These are phyloP conservation scores for Hydrozoanthus gracilis DNA, from an alignment of 92 coral and sea anemone genomes.

Conservation along the genomic window DNA sequence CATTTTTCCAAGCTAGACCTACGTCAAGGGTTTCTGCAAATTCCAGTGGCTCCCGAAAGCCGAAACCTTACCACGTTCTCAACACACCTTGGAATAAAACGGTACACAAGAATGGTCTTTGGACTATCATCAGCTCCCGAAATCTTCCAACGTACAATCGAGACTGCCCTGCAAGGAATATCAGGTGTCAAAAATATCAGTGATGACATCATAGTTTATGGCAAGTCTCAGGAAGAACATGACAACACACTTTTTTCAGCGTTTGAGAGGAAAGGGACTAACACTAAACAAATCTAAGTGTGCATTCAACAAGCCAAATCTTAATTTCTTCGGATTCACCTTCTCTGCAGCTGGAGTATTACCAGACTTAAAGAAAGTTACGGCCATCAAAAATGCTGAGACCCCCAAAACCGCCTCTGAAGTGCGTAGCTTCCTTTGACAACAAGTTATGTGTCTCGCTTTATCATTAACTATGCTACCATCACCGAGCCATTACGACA, in stretches of 20 bases:
- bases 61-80: conserved; percentile 67
- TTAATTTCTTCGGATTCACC: conserved; percentile 61
- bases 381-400: conserved; percentile 38
- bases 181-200: conserved; percentile 56
- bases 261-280: conserved; percentile 60
- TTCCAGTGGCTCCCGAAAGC: conserved; percentile 59
- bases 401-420: conserved; percentile 61
- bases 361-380: conserved; percentile 65
- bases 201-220: conserved; percentile 63
- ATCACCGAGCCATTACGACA: conserved; percentile 69
- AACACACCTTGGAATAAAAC: conserved; percentile 60
- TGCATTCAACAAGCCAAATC: conserved; percentile 45
- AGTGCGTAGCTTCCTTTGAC: conserved; percentile 69
- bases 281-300: conserved; percentile 60
- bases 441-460: conserved; percentile 67
- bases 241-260: conserved; percentile 52
- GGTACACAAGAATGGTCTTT: conserved; percentile 61
- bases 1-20: conserved; percentile 71
- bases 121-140: conserved; percentile 59
- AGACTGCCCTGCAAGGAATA: conserved; percentile 56
- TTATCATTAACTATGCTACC: conserved; percentile 64
- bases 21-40: conserved; percentile 65
- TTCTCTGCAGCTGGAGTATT: conserved; percentile 58
- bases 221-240: conserved; percentile 62
- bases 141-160: conserved; percentile 61